Evolutionary conservation across 2,113 vertebrate genomes (phyloP).

Genomic region (Pseudolaguvia tuberculata): DNA sequence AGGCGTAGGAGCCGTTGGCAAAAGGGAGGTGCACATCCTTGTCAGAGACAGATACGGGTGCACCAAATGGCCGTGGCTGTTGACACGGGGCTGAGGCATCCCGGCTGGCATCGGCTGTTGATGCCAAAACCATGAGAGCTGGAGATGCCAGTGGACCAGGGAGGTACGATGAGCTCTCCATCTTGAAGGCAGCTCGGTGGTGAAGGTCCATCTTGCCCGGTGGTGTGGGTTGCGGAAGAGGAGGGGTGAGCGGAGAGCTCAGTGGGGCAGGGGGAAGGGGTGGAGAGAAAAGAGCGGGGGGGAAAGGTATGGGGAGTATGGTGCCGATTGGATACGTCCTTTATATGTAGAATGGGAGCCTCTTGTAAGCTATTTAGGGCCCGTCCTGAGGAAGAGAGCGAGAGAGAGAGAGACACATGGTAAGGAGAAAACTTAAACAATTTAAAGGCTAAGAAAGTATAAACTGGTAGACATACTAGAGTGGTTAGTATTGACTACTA

Average conservation of each 20-base stretch:
- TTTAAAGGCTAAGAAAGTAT: background rate
- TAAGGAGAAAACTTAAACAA: slow-evolving; percentile 5
- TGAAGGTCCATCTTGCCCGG: slow-evolving; percentile 88
- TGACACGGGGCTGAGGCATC: slow-evolving; percentile 97
- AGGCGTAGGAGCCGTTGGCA: slow-evolving; percentile 97
- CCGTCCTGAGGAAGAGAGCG: slow-evolving; percentile 40
- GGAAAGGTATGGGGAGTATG: slow-evolving; percentile 48
- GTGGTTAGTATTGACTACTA: too few species aligned
- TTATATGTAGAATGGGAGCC: slow-evolving; percentile 27
- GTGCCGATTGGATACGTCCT: slow-evolving; percentile 35
- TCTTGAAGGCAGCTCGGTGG: slow-evolving; percentile 98
- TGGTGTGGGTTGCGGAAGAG: slow-evolving; percentile 37
- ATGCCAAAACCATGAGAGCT: slow-evolving; percentile 97
- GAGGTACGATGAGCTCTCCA: slow-evolving; percentile 99
- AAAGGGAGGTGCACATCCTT: slow-evolving; percentile 98
- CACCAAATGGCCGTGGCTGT: slow-evolving; percentile 94
- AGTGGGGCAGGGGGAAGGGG: slow-evolving; percentile 50
- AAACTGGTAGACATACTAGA: too few species aligned
- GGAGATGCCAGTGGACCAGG: slow-evolving; percentile 96
- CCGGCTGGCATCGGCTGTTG: slow-evolving; percentile 93
- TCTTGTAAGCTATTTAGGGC: slow-evolving; percentile 46
- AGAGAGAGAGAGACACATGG: slow-evolving; percentile 7
- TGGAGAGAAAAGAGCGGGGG: slow-evolving; percentile 57
- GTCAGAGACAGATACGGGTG: slow-evolving; percentile 86
- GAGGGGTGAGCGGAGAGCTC: slow-evolving; percentile 45